Evolutionary conservation across 2,113 vertebrate species (phyloP).

Genomic region (Desmodus rotundus): DNA sequence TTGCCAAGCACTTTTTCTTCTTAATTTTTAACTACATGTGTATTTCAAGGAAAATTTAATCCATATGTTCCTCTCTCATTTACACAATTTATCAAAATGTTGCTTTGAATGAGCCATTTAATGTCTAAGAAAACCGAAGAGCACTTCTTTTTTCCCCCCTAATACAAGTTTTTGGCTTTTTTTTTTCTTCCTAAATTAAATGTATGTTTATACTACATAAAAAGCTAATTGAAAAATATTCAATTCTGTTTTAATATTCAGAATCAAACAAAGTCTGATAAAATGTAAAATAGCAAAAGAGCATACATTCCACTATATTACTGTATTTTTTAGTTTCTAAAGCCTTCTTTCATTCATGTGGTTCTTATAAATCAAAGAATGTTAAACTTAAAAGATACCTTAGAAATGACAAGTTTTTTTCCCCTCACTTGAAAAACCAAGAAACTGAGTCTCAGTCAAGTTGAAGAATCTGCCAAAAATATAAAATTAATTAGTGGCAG

Average conservation of each 20-base stretch:
- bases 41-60: slow-evolving; percentile 78
- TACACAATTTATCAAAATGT: slow-evolving; percentile 77
- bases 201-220: not conserved
- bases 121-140: slow-evolving; percentile 71
- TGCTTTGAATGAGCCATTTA: slow-evolving; percentile 77
- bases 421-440: slow-evolving; percentile 43
- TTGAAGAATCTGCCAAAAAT: not conserved
- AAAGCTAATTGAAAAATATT: slow-evolving; percentile 63
- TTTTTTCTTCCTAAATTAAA: slow-evolving; percentile 21
- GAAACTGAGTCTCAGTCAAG: slow-evolving; percentile 44
- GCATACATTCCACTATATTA: not conserved
- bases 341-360: not conserved
- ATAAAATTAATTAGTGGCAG: not conserved
- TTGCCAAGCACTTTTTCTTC: slow-evolving; percentile 73
- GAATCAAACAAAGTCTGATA: slow-evolving; percentile 43
- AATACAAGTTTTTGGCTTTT: slow-evolving; percentile 42
- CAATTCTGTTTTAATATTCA: slow-evolving; percentile 46
- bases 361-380: not conserved
- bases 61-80: slow-evolving; percentile 77
- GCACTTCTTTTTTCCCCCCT: slow-evolving; percentile 8
- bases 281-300: slow-evolving; percentile 38
- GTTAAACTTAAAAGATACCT: not conserved
- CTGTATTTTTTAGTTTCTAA: not conserved
- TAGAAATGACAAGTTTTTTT: not conserved
- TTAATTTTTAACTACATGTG: slow-evolving; percentile 73